phyloP scores from a whole-genome alignment of 2,888 invertebrate species.

The Phaedon cochleariae region DNA sequence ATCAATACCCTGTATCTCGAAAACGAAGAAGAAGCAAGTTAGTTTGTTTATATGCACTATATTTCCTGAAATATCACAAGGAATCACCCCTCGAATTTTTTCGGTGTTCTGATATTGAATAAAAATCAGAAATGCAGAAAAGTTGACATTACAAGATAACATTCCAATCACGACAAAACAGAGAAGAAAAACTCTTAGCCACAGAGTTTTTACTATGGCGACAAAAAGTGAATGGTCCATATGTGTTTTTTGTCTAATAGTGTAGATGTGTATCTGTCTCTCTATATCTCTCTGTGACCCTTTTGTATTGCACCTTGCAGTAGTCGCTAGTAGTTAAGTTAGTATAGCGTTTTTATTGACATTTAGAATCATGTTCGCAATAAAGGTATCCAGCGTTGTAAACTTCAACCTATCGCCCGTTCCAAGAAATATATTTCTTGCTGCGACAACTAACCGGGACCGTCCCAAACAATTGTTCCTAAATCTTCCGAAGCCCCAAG shows the following conservation, averaged over 20 bases:
- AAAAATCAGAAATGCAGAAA: no score
- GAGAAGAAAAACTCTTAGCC: no score
- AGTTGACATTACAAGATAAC: no score
- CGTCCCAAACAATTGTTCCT: conserved; percentile 19
- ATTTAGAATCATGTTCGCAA: not conserved
- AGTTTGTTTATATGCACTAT: no score
- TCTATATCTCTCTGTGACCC: conserved; percentile 45
- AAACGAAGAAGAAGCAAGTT: no score
- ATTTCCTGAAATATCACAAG: no score
- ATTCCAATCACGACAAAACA: no score
- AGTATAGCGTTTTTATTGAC: not conserved
- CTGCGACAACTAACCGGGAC: not conserved
- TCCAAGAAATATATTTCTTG: not conserved
- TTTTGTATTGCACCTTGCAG: conserved; percentile 24
- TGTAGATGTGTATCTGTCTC: conserved; percentile 42
- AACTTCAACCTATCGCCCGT: not conserved
- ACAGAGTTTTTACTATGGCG: no score
- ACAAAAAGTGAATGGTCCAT: conserved; percentile 20
- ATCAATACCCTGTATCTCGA: no score
- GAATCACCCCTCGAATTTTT: no score
- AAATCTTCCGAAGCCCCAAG: conserved; percentile 26
- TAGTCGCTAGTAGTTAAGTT: not conserved
- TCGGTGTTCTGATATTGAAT: no score
- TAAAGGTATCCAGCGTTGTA: no score
- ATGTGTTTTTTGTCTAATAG: conserved; percentile 7